phyloP scores from a whole-genome alignment of 2,797 vertebrate species.

The Tragelaphus eurycerus region DNA sequence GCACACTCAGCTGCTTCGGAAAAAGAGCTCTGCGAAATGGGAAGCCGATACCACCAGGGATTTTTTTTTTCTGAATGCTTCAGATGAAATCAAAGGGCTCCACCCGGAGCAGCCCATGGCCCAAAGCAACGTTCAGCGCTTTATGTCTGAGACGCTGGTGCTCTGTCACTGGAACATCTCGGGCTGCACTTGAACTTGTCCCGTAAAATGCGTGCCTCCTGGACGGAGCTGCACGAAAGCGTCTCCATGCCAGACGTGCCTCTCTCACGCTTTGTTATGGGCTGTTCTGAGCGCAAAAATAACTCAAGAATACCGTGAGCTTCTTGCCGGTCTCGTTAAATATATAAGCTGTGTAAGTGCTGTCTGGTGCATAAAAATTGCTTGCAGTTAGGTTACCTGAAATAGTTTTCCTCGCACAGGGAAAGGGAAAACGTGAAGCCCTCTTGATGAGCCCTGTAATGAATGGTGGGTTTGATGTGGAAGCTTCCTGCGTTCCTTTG shows the following conservation, averaged over 20 bases:
- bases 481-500: neutral
- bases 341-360: neutral
- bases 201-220: neutral
- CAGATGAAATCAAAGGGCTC: conserved; percentile 73
- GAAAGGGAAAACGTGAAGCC: neutral
- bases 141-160: conserved; percentile 22
- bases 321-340: conserved; percentile 25
- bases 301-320: conserved; percentile 78
- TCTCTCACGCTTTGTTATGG: conserved; percentile 6
- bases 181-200: conserved; percentile 21
- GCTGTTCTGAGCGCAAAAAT: conserved; percentile 70
- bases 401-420: conserved; percentile 1
- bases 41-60: conserved; percentile 39
- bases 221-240: conserved; percentile 35
- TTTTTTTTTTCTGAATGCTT: conserved; percentile 75
- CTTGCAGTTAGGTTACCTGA: neutral
- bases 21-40: conserved; percentile 53
- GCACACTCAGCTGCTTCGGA: conserved; percentile 63
- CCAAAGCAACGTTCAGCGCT: conserved; percentile 41
- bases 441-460: neutral
- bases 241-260: conserved; percentile 68
- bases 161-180: neutral
- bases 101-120: conserved; percentile 53
- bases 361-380: neutral
- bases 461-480: neutral